Conservation (phyloP, 2,113 vertebrate species). For the Carollia perspicillata region DNA sequence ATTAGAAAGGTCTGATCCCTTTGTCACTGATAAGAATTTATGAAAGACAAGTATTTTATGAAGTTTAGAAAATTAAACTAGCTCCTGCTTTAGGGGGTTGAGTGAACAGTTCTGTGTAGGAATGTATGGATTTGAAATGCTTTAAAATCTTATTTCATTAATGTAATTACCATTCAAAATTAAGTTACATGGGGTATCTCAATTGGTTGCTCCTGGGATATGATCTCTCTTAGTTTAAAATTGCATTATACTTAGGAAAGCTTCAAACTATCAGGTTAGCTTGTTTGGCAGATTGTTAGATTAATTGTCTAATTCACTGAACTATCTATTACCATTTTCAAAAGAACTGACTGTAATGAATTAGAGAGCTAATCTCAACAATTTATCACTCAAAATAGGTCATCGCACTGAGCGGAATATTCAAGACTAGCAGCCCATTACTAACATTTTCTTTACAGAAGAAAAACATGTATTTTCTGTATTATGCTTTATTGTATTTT, state of each 20-base stretch:
- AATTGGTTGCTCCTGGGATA: slow-evolving; percentile 65
- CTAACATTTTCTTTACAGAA: background rate
- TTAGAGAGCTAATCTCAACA: slow-evolving; percentile 70
- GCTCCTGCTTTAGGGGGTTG: background rate
- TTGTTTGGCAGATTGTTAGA: slow-evolving; percentile 71
- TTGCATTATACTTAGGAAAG: slow-evolving; percentile 64
- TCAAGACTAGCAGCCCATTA: background rate
- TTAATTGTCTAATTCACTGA: slow-evolving; percentile 69
- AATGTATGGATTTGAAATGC: slow-evolving; percentile 63
- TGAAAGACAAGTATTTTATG: slow-evolving; percentile 12
- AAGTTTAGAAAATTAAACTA: slow-evolving; percentile 55
- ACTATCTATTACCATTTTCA: slow-evolving; percentile 72
- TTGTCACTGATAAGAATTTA: slow-evolving; percentile 21
- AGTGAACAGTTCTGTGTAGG: slow-evolving; percentile 43
- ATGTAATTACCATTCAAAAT: slow-evolving; percentile 67
- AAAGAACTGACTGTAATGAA: slow-evolving; percentile 72
- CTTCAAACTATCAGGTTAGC: slow-evolving; percentile 73
- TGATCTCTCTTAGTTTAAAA: slow-evolving; percentile 68
- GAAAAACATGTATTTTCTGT: background rate
- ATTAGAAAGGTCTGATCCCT: background rate
- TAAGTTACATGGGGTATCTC: slow-evolving; percentile 65
- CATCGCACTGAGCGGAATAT: slow-evolving; percentile 40
- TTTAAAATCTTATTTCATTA: slow-evolving; percentile 68
- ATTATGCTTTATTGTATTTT: background rate
- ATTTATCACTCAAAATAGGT: slow-evolving; percentile 72